Base-by-base conservation (phyloP, 2,888 invertebrate species). In the Meta bourneti region DNA sequence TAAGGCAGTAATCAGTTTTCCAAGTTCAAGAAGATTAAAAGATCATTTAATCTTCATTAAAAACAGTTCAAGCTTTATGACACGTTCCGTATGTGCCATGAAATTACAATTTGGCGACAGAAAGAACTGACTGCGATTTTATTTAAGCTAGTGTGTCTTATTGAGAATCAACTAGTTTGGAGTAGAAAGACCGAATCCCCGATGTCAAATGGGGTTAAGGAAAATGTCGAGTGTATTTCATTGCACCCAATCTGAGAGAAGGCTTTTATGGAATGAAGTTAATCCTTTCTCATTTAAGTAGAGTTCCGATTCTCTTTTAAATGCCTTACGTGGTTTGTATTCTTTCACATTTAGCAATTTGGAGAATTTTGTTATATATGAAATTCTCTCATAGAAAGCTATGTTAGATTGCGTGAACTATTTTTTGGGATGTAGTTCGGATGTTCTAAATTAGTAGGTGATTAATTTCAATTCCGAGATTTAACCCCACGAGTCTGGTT, bases 31-130 rank as follows among this genome's bases (percentile, higher is more conserved):
- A 19, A 71, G 78, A 86, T 85, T 78, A 86, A 78, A 51, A 16
- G 19, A 51, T 77, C 70, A 34, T 77, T 86, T 86, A 77, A 78
- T 78, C 78, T 78, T 78, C 78, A 86, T 86, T 86, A 78, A 86
- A 86, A 86, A 86, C 61, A 78, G 78, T 78, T 86, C 85, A 78
- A 48, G 85, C 49, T 20, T 78, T 78, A 78, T 70, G 70, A 86
- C 85, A 49, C 51, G 9, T 20, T 54, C 8, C n/a, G n/a, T 75
- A 7, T 61, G 49, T 16, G 7, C 51, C 70, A 34, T 34, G 85
- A 78, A 86, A 78, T 86, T 70, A 75, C 70, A 69, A 34, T 86
- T 78, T 77, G 48, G 77, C 78, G 75, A 69, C 51, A 70, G 70
- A 77, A 54, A 75, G n/a, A 75, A 71, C 9, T 16, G 34, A 19